Conservation (phyloP, 2,113 vertebrate species). For the Lates calcarifer region DNA sequence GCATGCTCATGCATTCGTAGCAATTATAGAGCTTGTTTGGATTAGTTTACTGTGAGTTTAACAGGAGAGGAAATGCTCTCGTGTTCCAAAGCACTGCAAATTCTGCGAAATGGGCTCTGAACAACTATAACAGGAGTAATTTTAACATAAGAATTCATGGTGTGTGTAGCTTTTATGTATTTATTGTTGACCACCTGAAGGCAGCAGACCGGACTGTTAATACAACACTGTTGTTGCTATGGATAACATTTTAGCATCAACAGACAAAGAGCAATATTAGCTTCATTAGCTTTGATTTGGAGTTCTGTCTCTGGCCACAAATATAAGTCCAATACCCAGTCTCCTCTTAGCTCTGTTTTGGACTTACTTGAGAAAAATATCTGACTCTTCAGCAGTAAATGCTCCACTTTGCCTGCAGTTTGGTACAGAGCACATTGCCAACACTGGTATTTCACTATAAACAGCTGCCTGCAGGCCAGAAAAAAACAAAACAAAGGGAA, state of each 20-base stretch:
- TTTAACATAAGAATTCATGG: not conserved
- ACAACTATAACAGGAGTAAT: too few relatives aligned
- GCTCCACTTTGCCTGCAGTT: too few relatives aligned
- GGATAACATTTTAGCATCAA: too few relatives aligned
- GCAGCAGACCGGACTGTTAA: not conserved
- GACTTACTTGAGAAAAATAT: too few relatives aligned
- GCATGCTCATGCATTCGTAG: not conserved
- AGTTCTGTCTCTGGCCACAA: not conserved
- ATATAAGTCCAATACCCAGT: too few relatives aligned
- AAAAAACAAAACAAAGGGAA: not conserved
- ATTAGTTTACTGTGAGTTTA: not conserved
- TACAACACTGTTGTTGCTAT: too few relatives aligned
- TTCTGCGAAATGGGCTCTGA: not conserved
- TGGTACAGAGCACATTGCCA: too few relatives aligned
- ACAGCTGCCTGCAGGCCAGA: not conserved
- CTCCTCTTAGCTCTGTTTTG: not conserved
- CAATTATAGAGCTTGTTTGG: not conserved
- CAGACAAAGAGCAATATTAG: too few relatives aligned
- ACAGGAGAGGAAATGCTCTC: not conserved
- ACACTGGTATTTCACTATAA: not conserved
- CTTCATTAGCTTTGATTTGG: too few relatives aligned
- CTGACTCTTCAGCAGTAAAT: too few relatives aligned
- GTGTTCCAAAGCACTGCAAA: not conserved
- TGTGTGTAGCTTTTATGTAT: not conserved
- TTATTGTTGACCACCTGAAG: not conserved